Evolutionary conservation across 2,888 invertebrate species (phyloP).

Genomic region (Fabriciana adippe): DNA sequence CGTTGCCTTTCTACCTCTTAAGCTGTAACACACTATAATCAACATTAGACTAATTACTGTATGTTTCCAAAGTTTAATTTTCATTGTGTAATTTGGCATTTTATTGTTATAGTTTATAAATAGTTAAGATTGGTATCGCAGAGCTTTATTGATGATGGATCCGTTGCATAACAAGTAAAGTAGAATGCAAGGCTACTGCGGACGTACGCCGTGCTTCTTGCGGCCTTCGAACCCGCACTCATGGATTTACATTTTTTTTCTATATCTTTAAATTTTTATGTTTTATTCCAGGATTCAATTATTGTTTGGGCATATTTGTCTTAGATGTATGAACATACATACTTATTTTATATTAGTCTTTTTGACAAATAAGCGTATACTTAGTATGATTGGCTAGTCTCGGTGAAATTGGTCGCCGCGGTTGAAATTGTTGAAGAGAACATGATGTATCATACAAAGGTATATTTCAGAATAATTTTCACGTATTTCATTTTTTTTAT

Average conservation of each 20-base stretch:
- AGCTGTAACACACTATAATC: too few relatives aligned
- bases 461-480: too few relatives aligned
- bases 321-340: not conserved
- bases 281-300: not conserved
- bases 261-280: not conserved
- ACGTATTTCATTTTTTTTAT: too few relatives aligned
- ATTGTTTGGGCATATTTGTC: not conserved
- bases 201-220: constrained; percentile 12
- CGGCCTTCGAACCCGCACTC: constrained; percentile 17
- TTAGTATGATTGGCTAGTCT: too few relatives aligned
- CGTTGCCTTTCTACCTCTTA: too few relatives aligned
- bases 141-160: not conserved
- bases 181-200: constrained; percentile 19
- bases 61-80: not conserved
- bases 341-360: too few relatives aligned
- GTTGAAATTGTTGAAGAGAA: too few relatives aligned
- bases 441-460: too few relatives aligned
- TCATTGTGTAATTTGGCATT: constrained; percentile 6
- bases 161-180: not conserved
- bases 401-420: too few relatives aligned
- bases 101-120: constrained; percentile 3
- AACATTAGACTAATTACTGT: constrained; percentile 5
- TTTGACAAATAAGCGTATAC: too few relatives aligned
- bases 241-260: constrained; percentile 11
- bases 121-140: constrained; percentile 13